phyloP scores from a whole-genome alignment of 2,797 vertebrate species.

The Fundulus diaphanus region DNA sequence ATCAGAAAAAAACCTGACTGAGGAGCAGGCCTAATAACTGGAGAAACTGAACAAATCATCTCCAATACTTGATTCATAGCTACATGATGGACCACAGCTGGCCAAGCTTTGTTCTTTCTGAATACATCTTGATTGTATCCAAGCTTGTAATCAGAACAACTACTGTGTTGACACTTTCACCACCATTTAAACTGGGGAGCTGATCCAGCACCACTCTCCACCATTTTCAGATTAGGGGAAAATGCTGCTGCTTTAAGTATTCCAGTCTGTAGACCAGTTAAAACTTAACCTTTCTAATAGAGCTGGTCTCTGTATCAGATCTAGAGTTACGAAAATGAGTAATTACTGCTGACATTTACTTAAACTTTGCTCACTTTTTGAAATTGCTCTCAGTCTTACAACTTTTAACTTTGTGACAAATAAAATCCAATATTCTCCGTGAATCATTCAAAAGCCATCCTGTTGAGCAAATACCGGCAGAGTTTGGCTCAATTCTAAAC shows the following conservation, averaged over 20 bases:
- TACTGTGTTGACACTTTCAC: neutral
- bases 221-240: neutral
- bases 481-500: neutral
- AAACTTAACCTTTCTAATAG: neutral
- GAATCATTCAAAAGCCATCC: too few relatives aligned
- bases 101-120: neutral
- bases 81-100: neutral
- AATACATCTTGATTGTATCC: neutral
- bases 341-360: neutral
- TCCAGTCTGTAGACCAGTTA: neutral
- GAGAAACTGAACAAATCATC: neutral
- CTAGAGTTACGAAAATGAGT: neutral
- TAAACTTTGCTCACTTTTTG: neutral
- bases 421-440: neutral
- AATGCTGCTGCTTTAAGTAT: neutral
- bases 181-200: neutral
- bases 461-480: neutral
- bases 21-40: neutral
- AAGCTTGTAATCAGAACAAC: neutral
- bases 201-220: neutral
- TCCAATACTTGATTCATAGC: neutral
- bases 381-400: neutral
- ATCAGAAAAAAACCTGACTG: neutral
- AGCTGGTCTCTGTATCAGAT: neutral
- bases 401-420: neutral